Evolutionary conservation across 2,113 vertebrate genomes (phyloP).

Genomic region (Pyrgilauda ruficollis): DNA sequence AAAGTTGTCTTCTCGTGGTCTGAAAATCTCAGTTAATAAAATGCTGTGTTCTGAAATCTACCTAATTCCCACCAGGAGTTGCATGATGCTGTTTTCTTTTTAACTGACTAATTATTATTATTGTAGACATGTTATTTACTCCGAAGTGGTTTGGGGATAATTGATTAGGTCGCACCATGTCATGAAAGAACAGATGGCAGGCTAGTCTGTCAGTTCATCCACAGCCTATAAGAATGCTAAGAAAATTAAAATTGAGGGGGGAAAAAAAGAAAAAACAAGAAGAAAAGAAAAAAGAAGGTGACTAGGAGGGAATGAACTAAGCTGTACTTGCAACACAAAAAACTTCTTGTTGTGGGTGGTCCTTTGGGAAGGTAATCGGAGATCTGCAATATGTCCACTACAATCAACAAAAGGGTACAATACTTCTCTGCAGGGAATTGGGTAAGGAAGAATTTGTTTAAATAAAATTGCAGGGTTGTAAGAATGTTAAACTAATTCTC

Average conservation of each 20-base stretch:
- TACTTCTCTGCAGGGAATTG: constrained; percentile 70
- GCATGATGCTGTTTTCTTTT: constrained; percentile 63
- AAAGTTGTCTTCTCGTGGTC: not conserved
- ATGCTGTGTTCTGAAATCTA: constrained; percentile 40
- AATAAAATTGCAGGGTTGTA: constrained; percentile 77
- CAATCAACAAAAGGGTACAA: constrained; percentile 79
- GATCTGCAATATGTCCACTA: constrained; percentile 85
- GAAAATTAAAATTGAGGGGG: constrained; percentile 52
- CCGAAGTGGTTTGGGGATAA: constrained; percentile 67
- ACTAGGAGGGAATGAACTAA: constrained; percentile 61
- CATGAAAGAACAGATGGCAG: constrained; percentile 85
- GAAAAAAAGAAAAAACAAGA: not conserved
- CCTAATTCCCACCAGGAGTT: constrained; percentile 28
- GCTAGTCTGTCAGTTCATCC: constrained; percentile 43
- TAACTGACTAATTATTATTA: constrained; percentile 67
- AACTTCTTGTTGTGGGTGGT: constrained; percentile 91
- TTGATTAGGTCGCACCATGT: constrained; percentile 85
- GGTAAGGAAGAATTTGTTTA: constrained; percentile 74
- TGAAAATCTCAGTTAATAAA: not conserved
- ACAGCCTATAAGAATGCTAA: constrained; percentile 17
- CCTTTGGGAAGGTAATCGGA: constrained; percentile 76
- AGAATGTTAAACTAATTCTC: constrained; percentile 73
- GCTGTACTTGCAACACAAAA: constrained; percentile 83
- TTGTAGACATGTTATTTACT: constrained; percentile 71
- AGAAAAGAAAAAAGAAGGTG: constrained; percentile 76